Evolutionary conservation across 2,797 vertebrate genomes (phyloP), one percentile per base, ranked within the genome.

Genomic region (Melanotaenia trifasciata): DNA sequence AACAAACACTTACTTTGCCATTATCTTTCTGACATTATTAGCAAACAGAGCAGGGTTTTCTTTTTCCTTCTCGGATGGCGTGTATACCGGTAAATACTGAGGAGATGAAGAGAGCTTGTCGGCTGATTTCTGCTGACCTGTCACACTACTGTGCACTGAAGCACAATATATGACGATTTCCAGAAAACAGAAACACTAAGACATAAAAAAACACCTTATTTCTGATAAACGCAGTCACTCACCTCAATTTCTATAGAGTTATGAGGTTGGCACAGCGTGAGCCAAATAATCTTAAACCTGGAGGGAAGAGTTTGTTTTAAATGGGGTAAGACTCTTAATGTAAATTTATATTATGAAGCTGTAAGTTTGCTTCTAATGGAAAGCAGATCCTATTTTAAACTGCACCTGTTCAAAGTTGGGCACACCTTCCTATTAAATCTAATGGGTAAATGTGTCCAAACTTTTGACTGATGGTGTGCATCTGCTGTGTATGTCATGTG

Each of bases 191-290:
- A 53, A 1, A 38, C 2, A 24, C 28, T 13, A 7, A 6, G 12
- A 14, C 7, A 28, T 3, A 28, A 32, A 50, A n/a, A 32, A 43
- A 1, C 13, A 7, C 9, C 9, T 4, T n/a, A 56, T 30, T 54
- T 67, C 32, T 22, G 6, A 2, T 2, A 73, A 1, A 22, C 1
- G 35, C 13, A 43, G 71, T 1, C 22, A 88, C 95, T 92, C 85
- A 99, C 98, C 96, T 99, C 98, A 3, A 99, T 96, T 86, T 99
- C 98, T 88, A 99, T 81, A 24, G 88, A 90, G 70, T 96, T 99
- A 86, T 98, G 96, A 78, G 95, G 86, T 72, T 99, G 98, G 89
- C 98, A 99, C 84, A 99, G 89, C 2, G 97, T 97, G 53, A 98
- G 96, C 98, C 98, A 99, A 4, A 99, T 87, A 84, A 98, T 96